phyloP scores from a whole-genome alignment of 2,888 invertebrate species.

The Tyria jacobaeae region DNA sequence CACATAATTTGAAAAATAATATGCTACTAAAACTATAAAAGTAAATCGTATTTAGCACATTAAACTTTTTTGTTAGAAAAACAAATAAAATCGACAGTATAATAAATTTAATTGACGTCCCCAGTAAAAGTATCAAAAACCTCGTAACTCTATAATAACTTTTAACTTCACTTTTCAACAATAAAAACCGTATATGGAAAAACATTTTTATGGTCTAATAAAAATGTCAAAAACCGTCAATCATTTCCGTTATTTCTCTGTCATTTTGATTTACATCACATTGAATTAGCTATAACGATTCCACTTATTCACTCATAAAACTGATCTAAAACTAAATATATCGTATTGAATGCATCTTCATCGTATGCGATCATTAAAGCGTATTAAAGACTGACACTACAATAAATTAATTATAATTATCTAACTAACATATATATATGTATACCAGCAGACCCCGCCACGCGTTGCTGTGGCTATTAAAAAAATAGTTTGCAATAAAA shows the following conservation, averaged over 20 bases:
- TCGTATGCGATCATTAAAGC: conserved; percentile 27
- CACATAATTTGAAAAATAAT: not conserved
- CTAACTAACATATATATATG: not conserved
- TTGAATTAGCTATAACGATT: conserved; percentile 33
- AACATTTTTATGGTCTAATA: conserved; percentile 1
- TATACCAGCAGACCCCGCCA: too few relatives aligned
- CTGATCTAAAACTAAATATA: too few relatives aligned
- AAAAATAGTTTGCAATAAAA: too few relatives aligned
- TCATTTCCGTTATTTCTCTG: not conserved
- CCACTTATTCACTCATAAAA: conserved; percentile 28
- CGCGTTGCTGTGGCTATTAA: too few relatives aligned
- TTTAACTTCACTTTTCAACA: not conserved
- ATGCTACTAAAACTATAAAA: too few relatives aligned
- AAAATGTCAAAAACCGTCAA: conserved; percentile 6
- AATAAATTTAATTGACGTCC: conserved; percentile 1
- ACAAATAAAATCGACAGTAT: not conserved
- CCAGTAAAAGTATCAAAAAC: conserved; percentile 1
- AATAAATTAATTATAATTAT: conserved; percentile 12
- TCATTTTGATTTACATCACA: conserved; percentile 15
- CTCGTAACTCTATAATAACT: not conserved
- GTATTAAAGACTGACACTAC: conserved; percentile 14
- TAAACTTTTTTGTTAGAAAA: not conserved
- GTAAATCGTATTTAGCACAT: not conserved
- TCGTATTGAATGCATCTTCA: conserved; percentile 31
- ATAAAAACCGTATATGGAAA: conserved; percentile 11